These are phyloP conservation scores for Charanyca ferruginea DNA, from an alignment of 2,888 invertebrate genomes.

Conservation along the genomic window DNA sequence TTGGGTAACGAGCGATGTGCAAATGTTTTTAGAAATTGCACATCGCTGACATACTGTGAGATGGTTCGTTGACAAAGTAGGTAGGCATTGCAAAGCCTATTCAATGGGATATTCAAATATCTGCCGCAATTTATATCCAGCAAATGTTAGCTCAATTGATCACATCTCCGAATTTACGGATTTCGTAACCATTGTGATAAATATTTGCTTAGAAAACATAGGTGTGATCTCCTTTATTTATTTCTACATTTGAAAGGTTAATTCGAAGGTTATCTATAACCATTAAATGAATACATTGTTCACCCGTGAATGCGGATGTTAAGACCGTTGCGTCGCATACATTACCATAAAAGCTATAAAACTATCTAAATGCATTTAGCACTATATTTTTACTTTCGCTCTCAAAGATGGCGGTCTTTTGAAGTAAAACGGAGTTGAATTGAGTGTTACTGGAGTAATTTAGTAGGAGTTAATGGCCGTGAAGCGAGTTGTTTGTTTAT, in stretches of 20 bases:
- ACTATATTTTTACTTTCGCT: constrained; percentile 50
- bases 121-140: constrained; percentile 7
- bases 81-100: constrained; percentile 9
- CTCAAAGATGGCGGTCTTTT: constrained; percentile 7
- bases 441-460: constrained; percentile 32
- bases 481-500: constrained; percentile 16
- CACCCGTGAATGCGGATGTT: constrained; percentile 48
- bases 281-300: constrained; percentile 27
- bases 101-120: constrained; percentile 28
- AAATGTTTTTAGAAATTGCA: constrained; percentile 31
- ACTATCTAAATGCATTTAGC: constrained; percentile 19
- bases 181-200: constrained; percentile 31
- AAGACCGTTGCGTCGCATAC: neutral
- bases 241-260: constrained; percentile 46
- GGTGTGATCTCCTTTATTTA: constrained; percentile 24
- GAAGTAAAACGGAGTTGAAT: neutral
- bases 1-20: neutral
- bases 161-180: constrained; percentile 6
- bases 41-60: neutral
- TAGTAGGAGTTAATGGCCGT: constrained; percentile 36
- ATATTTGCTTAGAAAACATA: constrained; percentile 41
- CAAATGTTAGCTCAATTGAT: constrained; percentile 33
- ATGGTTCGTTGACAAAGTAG: constrained; percentile 12
- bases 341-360: constrained; percentile 46
- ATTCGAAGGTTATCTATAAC: constrained; percentile 39